Conservation (phyloP, 2,888 invertebrate species). For the Cantharis nigra region DNA sequence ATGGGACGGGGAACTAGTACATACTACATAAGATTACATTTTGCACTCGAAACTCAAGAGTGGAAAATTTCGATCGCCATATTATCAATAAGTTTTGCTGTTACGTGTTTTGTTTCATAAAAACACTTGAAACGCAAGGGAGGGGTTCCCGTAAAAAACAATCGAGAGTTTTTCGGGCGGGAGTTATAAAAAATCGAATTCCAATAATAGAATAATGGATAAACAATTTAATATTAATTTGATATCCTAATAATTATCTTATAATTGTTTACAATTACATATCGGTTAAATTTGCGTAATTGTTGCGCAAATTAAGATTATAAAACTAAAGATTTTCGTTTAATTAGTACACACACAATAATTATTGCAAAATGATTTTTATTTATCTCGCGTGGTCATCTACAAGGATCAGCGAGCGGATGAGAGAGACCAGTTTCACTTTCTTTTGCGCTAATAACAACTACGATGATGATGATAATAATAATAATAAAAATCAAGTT, state of each 20-base stretch:
- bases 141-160: neutral
- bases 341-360: neutral
- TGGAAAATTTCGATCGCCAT: neutral
- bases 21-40: neutral
- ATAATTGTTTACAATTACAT: constrained; percentile 1
- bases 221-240: neutral
- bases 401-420: constrained; percentile 3
- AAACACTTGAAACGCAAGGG: neutral
- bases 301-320: constrained; percentile 1
- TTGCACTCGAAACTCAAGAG: neutral
- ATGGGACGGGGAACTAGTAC: neutral
- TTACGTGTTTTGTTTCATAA: neutral
- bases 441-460: constrained; percentile 26
- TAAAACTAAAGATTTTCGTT: neutral
- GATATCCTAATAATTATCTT: neutral
- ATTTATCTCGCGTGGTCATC: constrained; percentile 7
- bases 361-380: constrained; percentile 2
- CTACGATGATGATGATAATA: neutral
- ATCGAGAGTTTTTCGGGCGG: neutral
- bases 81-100: neutral
- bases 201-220: neutral
- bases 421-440: constrained; percentile 30
- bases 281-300: neutral
- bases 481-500: neutral
- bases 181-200: neutral